Evolutionary conservation across 2,113 vertebrate species (phyloP).

Genomic region (Brevimyrus niger): DNA sequence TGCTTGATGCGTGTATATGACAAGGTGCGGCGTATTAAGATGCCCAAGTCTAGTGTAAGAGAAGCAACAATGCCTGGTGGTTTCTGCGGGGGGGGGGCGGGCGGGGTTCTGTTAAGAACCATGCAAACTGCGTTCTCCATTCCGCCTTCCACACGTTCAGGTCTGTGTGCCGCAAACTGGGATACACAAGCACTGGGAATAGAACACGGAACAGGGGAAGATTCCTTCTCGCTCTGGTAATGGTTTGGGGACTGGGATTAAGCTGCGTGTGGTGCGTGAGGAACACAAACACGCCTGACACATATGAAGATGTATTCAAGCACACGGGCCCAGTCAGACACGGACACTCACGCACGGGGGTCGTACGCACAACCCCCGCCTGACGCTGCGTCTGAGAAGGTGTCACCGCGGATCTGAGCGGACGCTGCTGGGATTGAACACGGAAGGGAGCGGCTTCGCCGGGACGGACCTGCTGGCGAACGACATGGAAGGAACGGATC

Average conservation of each 20-base stretch:
- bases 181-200: background rate
- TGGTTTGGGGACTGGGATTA: background rate
- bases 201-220: background rate
- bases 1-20: background rate
- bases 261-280: background rate
- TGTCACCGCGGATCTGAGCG: constrained; percentile 33
- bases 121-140: background rate
- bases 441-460: constrained; percentile 44
- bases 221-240: background rate
- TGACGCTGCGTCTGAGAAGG: background rate
- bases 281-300: constrained; percentile 6
- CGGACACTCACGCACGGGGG: background rate
- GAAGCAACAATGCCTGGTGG: background rate
- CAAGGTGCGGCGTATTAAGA: background rate
- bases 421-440: constrained; percentile 48
- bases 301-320: background rate
- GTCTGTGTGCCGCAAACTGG: background rate
- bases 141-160: too few relatives aligned
- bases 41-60: background rate
- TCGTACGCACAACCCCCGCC: background rate
- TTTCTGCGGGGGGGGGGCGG: background rate
- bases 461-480: constrained; percentile 53
- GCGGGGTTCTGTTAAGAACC: background rate
- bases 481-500: constrained; percentile 45
- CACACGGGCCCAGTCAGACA: background rate